A percentile compares a stretch with the other conserved stretches of the same genome.
phyloP scores from a whole-genome alignment of 2,113 vertebrate species.

The Eonycteris spelaea region DNA sequence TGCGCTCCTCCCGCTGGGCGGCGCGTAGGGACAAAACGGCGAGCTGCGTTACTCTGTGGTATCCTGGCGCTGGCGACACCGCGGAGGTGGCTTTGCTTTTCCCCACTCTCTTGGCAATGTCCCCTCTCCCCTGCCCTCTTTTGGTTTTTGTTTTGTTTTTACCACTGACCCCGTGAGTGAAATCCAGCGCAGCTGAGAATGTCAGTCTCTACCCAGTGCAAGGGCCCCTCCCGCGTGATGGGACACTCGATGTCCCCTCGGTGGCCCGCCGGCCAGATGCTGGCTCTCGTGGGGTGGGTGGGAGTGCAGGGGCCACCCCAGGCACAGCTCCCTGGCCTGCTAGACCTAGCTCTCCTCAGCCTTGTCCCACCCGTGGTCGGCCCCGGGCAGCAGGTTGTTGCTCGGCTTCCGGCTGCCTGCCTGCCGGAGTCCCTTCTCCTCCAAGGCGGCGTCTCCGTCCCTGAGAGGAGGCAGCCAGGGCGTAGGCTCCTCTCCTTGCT shows the following conservation, averaged over 20 bases:
- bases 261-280: rapidly evolving
- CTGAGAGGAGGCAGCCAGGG: background rate
- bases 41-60: rapidly evolving
- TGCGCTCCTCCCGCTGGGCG: rapidly evolving
- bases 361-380: background rate
- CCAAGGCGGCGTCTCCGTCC: too few relatives aligned
- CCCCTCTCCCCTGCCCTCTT: background rate
- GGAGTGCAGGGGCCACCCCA: rapidly evolving
- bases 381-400: background rate
- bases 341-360: rapidly evolving
- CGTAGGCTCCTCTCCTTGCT: background rate
- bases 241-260: background rate
- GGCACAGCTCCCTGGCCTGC: rapidly evolving
- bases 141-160: background rate
- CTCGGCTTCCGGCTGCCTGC: background rate
- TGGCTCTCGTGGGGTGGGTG: too few relatives aligned
- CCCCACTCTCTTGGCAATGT: background rate
- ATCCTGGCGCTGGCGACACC: rapidly evolving
- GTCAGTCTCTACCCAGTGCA: background rate
- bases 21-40: rapidly evolving
- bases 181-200: background rate
- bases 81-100: background rate
- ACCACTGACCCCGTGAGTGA: background rate
- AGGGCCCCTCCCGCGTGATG: too few relatives aligned
- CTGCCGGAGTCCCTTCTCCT: background rate